Conservation (phyloP, 2,888 invertebrate species). For the Zygothrica quintamaculata region DNA sequence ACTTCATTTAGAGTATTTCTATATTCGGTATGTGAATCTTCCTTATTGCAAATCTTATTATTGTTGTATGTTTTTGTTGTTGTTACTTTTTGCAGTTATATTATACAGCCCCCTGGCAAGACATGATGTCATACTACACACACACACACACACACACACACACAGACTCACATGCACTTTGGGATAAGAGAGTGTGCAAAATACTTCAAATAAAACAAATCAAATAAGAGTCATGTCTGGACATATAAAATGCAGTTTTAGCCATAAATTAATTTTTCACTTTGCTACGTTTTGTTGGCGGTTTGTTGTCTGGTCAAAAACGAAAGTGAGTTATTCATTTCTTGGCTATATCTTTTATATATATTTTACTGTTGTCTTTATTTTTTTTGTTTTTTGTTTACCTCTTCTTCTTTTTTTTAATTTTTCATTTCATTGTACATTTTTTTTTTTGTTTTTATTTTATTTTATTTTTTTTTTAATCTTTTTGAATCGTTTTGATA, state of each 20-base stretch:
- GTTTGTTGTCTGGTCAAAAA: constrained; percentile 32
- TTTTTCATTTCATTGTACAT: constrained; percentile 31
- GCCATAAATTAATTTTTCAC: constrained; percentile 37
- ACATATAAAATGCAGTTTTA: constrained; percentile 49
- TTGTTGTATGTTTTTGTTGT: constrained; percentile 28
- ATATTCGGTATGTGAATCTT: constrained; percentile 6
- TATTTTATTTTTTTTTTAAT: constrained; percentile 26
- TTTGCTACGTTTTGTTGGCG: constrained; percentile 26
- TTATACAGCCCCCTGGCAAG: constrained; percentile 9
- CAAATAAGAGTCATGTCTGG: constrained; percentile 37
- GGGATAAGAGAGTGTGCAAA: constrained; percentile 11
- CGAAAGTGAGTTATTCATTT: constrained; percentile 53
- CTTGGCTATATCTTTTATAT: constrained; percentile 19
- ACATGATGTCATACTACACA: constrained; percentile 50
- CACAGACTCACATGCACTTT: no score
- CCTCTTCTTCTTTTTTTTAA: constrained; percentile 29
- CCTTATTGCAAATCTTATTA: no score
- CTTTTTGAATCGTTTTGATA: constrained; percentile 30
- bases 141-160: no score
- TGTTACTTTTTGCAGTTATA: constrained; percentile 7
- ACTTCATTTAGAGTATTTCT: constrained; percentile 11
- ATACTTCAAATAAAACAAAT: constrained; percentile 13
- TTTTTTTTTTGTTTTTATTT: constrained; percentile 22
- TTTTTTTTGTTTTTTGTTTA: constrained; percentile 10
- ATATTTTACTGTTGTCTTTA: constrained; percentile 6